phyloP scores from a whole-genome alignment of 2,888 invertebrate genomes.

The Lymantria dispar region DNA sequence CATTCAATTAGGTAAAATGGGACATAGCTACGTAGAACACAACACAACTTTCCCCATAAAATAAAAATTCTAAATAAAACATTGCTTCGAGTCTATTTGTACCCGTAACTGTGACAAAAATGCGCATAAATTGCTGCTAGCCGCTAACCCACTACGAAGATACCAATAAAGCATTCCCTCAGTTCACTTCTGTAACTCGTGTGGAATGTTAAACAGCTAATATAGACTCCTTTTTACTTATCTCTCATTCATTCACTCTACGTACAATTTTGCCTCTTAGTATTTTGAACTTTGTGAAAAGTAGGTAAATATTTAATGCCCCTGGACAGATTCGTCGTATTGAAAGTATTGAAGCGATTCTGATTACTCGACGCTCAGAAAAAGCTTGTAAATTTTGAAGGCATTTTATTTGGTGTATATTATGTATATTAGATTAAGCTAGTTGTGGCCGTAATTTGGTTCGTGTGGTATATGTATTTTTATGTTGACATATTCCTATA shows the following conservation, averaged over 20 bases:
- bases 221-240: slow-evolving; percentile 3
- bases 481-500: too few relatives aligned
- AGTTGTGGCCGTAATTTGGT: too few relatives aligned
- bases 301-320: neutral
- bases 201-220: slow-evolving; percentile 12
- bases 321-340: neutral
- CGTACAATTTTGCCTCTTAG: neutral
- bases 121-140: slow-evolving; percentile 11
- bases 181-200: slow-evolving; percentile 12
- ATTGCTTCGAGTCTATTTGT: neutral
- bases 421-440: too few relatives aligned
- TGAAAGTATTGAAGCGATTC: neutral
- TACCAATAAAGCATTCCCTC: slow-evolving; percentile 12
- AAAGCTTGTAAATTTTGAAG: too few relatives aligned
- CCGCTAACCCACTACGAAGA: slow-evolving; percentile 10
- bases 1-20: too few relatives aligned
- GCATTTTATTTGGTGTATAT: too few relatives aligned
- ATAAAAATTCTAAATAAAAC: neutral
- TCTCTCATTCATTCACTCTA: neutral
- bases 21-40: neutral
- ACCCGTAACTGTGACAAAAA: slow-evolving; percentile 10
- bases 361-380: too few relatives aligned
- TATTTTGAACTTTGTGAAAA: slow-evolving; percentile 2
- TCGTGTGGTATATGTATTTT: too few relatives aligned
- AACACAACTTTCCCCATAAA: too few relatives aligned